Conservation (phyloP, 1,140 invertebrate species). For the Tetraneura akinire region DNA sequence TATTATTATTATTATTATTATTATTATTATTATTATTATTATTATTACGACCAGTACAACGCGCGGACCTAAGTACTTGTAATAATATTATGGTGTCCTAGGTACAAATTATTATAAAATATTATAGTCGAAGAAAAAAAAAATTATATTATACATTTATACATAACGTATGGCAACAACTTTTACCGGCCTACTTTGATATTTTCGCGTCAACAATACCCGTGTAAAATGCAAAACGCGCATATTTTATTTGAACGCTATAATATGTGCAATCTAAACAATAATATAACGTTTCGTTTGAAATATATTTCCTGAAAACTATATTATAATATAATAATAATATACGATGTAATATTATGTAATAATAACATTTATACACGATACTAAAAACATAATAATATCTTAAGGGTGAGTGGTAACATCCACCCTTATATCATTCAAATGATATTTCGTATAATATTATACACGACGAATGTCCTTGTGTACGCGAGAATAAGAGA, state of each 20-base stretch:
- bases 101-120: too few relatives aligned
- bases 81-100: too few relatives aligned
- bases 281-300: slow-evolving; percentile 6
- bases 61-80: too few relatives aligned
- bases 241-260: not conserved
- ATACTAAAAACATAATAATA: not conserved
- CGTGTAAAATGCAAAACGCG: slow-evolving; percentile 18
- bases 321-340: not conserved
- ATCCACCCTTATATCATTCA: not conserved
- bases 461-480: too few relatives aligned
- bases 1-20: too few relatives aligned
- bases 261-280: not conserved
- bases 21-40: too few relatives aligned
- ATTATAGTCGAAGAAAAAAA: too few relatives aligned
- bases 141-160: too few relatives aligned
- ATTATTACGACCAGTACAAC: too few relatives aligned
- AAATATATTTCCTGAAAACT: not conserved
- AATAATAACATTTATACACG: not conserved
- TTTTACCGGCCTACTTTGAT: slow-evolving; percentile 32
- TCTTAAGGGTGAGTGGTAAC: too few relatives aligned
- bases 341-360: not conserved
- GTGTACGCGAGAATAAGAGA: too few relatives aligned
- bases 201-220: slow-evolving; percentile 15
- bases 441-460: too few relatives aligned
- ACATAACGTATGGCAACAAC: slow-evolving; percentile 12